Evolutionary conservation across 2,113 vertebrate species (phyloP), one percentile per base, ranked within the genome.

Genomic region (Ifrita kowaldi): DNA sequence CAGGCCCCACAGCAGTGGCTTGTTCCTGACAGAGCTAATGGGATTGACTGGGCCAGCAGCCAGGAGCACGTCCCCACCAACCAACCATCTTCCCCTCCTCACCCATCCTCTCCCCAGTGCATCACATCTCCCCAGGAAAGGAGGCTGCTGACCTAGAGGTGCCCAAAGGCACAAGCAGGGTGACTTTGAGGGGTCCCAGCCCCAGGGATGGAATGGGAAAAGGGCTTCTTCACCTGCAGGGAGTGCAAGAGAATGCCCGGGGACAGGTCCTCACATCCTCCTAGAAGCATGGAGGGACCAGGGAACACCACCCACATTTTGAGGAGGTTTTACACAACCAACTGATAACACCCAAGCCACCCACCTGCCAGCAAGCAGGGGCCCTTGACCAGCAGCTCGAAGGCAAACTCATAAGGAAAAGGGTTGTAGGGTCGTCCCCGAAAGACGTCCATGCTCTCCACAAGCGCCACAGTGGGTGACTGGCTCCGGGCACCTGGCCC

Each of bases 331-430:
- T 55, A 7, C 17, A 26, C n/a, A 79, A 53, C 32, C 21, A 83
- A 5, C 17, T 2, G 20, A 27, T 21, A n/a, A 33, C 2, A 4
- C 8, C 23, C 6, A 7, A 62, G 33, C 11, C 6, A 0, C 5
- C 4, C 6, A 99, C 99, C 99, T 94, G 99, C 99, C 62, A 99
- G 97, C 63, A 99, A 98, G 93, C 99, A 99, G 17, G 99, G 99
- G 28, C 99, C 99, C 89, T 99, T 98, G 95, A 99, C 99, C 97
- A 99, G 98, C 97, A 99, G 98, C 97, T 99, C 99, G 7, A 99
- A 99, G 98, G 97, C 96, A 87, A 99, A 98, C 56, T 99, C 98
- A 1, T 99, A 99, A 6, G 98, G 99, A 74, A 98, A 98, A 69
- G 98, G 98, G 93, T 98, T 99, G 92, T 96, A 98, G 75, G 99